Evolutionary conservation across 2,797 vertebrate genomes (phyloP).

Genomic region (Rhinoraja longicauda): DNA sequence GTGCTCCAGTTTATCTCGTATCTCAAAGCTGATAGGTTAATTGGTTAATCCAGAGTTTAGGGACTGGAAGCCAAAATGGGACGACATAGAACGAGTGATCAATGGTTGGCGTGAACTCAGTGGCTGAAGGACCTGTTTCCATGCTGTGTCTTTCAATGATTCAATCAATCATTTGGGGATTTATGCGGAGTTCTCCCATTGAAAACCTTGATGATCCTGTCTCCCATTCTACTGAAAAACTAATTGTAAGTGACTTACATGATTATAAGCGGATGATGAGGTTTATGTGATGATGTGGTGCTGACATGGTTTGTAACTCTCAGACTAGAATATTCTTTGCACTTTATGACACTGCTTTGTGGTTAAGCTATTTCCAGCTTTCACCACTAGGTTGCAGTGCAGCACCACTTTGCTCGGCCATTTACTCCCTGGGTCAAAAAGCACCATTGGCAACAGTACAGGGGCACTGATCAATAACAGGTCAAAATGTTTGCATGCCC

Average conservation of each 20-base stretch:
- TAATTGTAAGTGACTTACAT: neutral
- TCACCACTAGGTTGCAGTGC: neutral
- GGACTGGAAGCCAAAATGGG: too few species aligned
- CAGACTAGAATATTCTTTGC: neutral
- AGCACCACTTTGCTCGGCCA: neutral
- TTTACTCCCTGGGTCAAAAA: neutral
- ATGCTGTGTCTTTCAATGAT: too few species aligned
- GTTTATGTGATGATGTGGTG: neutral
- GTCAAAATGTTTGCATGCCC: neutral
- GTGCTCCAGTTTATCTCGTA: too few species aligned
- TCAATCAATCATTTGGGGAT: too few species aligned
- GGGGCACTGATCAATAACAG: too few species aligned
- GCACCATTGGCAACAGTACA: neutral
- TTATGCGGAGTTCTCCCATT: neutral
- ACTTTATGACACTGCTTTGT: neutral
- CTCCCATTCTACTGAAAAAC: neutral
- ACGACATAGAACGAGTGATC: too few species aligned
- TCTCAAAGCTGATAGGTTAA: too few species aligned
- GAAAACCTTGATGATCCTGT: neutral
- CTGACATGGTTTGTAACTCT: neutral
- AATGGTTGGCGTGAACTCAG: too few species aligned
- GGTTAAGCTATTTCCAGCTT: neutral
- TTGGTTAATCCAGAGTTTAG: too few species aligned
- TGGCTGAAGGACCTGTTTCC: too few species aligned
- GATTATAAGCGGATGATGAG: neutral